phyloP scores from a whole-genome alignment of 2,797 vertebrate species.

The Clarias pachynema region DNA sequence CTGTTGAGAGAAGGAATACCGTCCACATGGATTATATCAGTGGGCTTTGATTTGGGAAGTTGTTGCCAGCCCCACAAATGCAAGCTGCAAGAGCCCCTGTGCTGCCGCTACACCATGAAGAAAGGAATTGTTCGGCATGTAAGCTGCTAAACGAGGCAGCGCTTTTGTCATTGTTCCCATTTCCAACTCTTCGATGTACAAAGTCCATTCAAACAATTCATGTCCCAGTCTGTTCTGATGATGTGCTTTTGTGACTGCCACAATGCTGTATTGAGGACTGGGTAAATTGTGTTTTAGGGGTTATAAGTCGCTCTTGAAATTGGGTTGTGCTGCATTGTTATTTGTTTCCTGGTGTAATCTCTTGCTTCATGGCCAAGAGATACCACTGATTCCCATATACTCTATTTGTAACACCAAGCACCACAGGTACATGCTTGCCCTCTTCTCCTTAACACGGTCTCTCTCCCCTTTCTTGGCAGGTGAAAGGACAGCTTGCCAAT shows the following conservation, averaged over 20 bases:
- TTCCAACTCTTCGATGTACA: neutral
- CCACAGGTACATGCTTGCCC: neutral
- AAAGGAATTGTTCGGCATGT: slow-evolving; percentile 13
- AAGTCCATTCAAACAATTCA: slow-evolving; percentile 12
- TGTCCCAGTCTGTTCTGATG: slow-evolving; percentile 6
- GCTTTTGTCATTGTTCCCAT: slow-evolving; percentile 2
- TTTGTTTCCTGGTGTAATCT: slow-evolving; percentile 7
- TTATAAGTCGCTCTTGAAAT: slow-evolving; percentile 4
- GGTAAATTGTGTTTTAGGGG: neutral
- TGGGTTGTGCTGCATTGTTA: neutral
- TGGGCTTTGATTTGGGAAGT: slow-evolving; percentile 40
- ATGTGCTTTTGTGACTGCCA: slow-evolving; percentile 1
- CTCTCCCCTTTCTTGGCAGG: slow-evolving; percentile 73
- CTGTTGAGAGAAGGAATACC: slow-evolving; percentile 32
- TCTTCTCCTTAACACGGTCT: slow-evolving; percentile 6
- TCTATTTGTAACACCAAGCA: neutral
- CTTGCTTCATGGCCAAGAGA: neutral
- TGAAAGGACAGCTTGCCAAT: slow-evolving; percentile 86
- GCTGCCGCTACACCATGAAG: neutral
- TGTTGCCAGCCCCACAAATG: neutral
- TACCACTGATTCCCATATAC: neutral
- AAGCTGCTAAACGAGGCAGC: neutral
- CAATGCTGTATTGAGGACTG: neutral
- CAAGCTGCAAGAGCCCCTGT: neutral
- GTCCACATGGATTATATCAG: slow-evolving; percentile 31